Base-by-base conservation (phyloP, 2,888 invertebrate species). In the Sphaeridia pumilis region DNA sequence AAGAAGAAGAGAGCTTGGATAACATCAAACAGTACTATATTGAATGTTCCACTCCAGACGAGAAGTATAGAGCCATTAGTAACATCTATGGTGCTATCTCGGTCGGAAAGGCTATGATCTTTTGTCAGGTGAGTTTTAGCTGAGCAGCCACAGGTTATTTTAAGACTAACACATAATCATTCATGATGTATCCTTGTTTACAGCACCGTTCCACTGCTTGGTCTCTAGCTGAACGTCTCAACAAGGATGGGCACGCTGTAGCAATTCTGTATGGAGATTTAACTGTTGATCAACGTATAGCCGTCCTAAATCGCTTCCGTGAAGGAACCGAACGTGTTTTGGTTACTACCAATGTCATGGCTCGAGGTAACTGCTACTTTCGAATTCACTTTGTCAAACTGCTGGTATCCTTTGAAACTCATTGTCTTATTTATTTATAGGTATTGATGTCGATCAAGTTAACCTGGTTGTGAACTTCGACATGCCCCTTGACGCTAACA, bases 391-490 rank as follows among this genome's bases (percentile, higher is more conserved):
- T 21, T 12, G 7, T 52, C 1, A 42, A 42, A 25, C 34, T 14
- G 10, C 17, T n/a, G n/a, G n/a, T n/a, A n/a, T n/a, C n/a, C n/a
- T n/a, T n/a, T n/a, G n/a, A n/a, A n/a, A n/a, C n/a, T n/a, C n/a
- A n/a, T n/a, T n/a, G n/a, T n/a, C n/a, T n/a, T 10, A 36, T 46
- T 12, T 22, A 49, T 54, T 67, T 69, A 14, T 67, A 82, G 87
- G 94, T 38, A 95, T 98, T 69, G 97, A 97, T 72, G 87, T 97
- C 1, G 92, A 94, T 68, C 89, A 92, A 77, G 97, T 98, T 0
- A 94, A 95, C 3, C 81, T 98, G 49, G 97, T 98, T 17, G 90
- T 98, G 0, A 99, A 99, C 73, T 99, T 93, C 73, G 97, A 98
- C 74, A 78, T 95, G 68, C 97, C 97, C 2, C 79, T 90, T 69